A percentile compares a stretch with the other conserved stretches of the same genome.
Conservation (phyloP, 2,797 vertebrate species). For the Lacerta bilineata region DNA sequence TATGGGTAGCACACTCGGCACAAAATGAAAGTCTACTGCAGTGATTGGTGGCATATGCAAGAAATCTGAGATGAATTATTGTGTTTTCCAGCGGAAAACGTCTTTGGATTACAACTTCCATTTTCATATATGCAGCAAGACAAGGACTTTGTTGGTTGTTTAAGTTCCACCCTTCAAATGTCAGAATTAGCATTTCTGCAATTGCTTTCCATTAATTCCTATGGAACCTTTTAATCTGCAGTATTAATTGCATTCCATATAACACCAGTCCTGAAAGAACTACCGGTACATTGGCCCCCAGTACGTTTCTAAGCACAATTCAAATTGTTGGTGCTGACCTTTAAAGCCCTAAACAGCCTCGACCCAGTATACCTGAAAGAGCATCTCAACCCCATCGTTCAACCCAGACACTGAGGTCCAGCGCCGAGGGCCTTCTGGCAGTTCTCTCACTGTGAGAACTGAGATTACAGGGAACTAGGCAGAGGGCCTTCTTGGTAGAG, state of each 20-base stretch:
- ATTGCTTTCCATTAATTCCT: not conserved
- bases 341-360: too few relatives aligned
- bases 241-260: not conserved
- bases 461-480: too few relatives aligned
- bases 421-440: too few relatives aligned
- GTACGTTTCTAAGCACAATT: too few relatives aligned
- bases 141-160: conserved; percentile 50
- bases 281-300: too few relatives aligned
- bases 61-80: conserved; percentile 47
- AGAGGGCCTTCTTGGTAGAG: too few relatives aligned
- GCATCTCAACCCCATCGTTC: too few relatives aligned
- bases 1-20: conserved; percentile 9
- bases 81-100: conserved; percentile 50
- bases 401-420: too few relatives aligned
- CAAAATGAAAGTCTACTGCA: conserved; percentile 20
- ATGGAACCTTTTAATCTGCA: not conserved
- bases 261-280: too few relatives aligned
- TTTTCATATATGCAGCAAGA: conserved; percentile 32
- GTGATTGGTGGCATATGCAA: not conserved
- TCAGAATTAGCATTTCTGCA: conserved; percentile 17
- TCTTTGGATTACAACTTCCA: conserved; percentile 39
- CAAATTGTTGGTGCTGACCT: too few relatives aligned
- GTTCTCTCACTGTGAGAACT: too few relatives aligned
- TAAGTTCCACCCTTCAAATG: conserved; percentile 33
- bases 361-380: too few relatives aligned